These are phyloP conservation scores for Pipistrellus pipistrellus DNA, from an alignment of 2,797 vertebrate species.

Conservation along the genomic window DNA sequence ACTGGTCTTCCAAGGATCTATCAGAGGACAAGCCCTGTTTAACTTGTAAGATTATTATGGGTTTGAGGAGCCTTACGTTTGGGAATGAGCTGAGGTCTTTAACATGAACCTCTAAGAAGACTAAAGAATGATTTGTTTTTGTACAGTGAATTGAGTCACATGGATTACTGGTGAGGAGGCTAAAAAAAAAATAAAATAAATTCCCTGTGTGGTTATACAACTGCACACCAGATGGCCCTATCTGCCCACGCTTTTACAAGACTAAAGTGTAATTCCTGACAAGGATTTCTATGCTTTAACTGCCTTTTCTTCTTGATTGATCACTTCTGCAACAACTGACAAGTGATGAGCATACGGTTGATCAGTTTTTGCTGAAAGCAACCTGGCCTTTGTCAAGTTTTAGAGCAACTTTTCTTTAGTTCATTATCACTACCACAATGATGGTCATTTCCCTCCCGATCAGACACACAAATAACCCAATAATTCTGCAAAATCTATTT, in stretches of 20 bases:
- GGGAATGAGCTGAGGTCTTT: neutral
- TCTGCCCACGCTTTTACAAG: neutral
- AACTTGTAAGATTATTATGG: neutral
- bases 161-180: neutral
- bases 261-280: neutral
- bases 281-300: neutral
- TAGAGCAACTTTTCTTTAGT: neutral
- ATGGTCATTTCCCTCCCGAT: neutral
- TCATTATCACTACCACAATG: neutral
- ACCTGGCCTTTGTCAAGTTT: neutral
- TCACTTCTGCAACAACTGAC: neutral
- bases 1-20: neutral
- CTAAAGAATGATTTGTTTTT: neutral
- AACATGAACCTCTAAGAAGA: neutral
- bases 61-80: neutral
- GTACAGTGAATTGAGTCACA: neutral
- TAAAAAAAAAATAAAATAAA: no score
- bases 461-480: neutral
- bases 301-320: neutral
- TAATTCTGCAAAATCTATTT: neutral
- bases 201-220: neutral
- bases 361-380: neutral
- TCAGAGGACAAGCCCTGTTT: neutral
- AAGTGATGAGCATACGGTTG: neutral
- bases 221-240: conserved; percentile 72